phyloP scores from a whole-genome alignment of 2,797 vertebrate species.

The Melanotaenia parkinsoni region DNA sequence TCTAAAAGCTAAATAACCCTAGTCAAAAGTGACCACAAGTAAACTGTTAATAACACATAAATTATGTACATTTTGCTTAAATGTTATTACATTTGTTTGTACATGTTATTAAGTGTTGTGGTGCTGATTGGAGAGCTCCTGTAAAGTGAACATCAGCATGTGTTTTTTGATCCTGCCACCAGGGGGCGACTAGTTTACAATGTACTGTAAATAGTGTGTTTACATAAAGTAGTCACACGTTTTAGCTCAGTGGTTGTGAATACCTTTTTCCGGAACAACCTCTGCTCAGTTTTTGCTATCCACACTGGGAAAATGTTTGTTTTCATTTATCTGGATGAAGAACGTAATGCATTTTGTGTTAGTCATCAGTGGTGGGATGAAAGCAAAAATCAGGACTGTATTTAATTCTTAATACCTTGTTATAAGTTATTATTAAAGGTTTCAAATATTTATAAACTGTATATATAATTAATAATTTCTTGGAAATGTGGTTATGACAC shows the following conservation, averaged over 20 bases:
- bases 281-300: neutral
- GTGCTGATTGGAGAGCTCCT: conserved; percentile 59
- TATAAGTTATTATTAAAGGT: neutral
- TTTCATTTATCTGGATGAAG: neutral
- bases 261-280: neutral
- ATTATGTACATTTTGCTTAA: neutral
- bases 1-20: neutral
- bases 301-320: neutral
- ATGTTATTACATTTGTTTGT: neutral
- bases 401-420: neutral
- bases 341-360: neutral
- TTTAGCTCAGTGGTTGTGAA: neutral
- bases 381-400: neutral
- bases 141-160: neutral
- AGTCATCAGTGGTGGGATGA: no score
- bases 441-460: neutral
- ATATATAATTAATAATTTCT: neutral
- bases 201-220: neutral
- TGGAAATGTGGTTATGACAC: neutral
- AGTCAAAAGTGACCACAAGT: neutral
- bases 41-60: neutral
- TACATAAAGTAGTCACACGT: neutral
- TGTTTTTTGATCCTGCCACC: conserved; percentile 19
- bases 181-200: conserved; percentile 8
- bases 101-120: conserved; percentile 9